Base-by-base conservation (phyloP, 1,140 invertebrate genomes). In the Meloidogyne chitwoodi region DNA sequence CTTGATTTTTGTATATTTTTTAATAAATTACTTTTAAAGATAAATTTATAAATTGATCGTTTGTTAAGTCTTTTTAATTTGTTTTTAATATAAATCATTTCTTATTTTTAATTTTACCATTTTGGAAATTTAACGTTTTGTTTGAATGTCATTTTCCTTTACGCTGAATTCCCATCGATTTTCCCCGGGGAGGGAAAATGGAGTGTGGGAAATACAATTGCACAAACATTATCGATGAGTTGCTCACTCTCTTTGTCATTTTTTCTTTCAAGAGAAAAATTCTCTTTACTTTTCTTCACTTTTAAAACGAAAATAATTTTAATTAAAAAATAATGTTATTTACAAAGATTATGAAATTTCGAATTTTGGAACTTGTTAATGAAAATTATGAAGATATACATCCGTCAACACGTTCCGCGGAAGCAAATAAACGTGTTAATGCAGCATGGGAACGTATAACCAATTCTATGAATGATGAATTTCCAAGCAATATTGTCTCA, bases 151-250 rank as follows among this genome's bases (percentile, higher is more conserved):
- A 6, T 56, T 56, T 56, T 48, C 16, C 44, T 48, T n/a, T n/a
- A 6, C 12, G 75, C 38, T 26, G 41, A 31, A 64, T 56, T n/a
- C 48, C 76, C 11, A 64, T 71, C 24, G 56, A 76, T 56, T 56
- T 56, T 56, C 48, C 48, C 48, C 48, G 19, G 48, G 48, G 48
- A 56, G 48, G 48, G 48, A 56, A 56, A 56, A 56, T 5, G 6
- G 48, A n/a, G 48, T 56, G 48, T 56, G 48, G 48, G 19, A 56
- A 56, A 56, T 56, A 56, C 48, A 5, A 56, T 14, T 56, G 48
- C 48, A 56, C 48, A 56, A 56, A 56, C 48, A 56, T 56, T n/a
- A 56, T 56, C 48, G 19, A 56, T 56, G 48, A 56, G 5, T n/a
- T 19, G 48, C 4, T 19, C 5, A 5, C n/a, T n/a, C 12, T 56